Percentiles rank a stretch among this genome's conserved stretches.
These are phyloP conservation scores for Hylia prasina DNA, from an alignment of 2,113 vertebrate genomes.

Conservation along the genomic window DNA sequence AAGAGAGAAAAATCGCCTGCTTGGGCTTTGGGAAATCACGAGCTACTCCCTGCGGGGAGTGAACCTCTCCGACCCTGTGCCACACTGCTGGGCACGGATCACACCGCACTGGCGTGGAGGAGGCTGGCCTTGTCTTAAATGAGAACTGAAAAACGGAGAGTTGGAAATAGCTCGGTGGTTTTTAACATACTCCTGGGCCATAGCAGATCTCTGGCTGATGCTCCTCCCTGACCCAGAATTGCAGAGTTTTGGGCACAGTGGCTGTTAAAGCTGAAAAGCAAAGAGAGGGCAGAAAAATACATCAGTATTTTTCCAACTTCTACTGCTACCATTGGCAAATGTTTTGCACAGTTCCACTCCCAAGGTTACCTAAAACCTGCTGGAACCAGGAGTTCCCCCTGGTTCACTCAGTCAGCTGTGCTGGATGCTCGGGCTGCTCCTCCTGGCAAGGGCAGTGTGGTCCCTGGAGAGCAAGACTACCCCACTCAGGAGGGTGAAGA, in stretches of 20 bases:
- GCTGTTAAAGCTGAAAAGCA: not conserved
- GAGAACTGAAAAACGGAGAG: not conserved
- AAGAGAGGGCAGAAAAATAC: not conserved
- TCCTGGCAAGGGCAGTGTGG: fast-evolving
- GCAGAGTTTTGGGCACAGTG: not conserved
- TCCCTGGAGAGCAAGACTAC: not conserved
- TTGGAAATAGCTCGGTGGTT: not conserved
- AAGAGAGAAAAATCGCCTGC: not conserved
- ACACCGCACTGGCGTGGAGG: not conserved
- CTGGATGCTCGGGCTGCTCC: fast-evolving
- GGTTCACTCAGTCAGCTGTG: not conserved
- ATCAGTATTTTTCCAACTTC: not conserved
- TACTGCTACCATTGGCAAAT: not conserved
- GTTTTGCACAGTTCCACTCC: not conserved
- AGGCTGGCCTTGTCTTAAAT: not conserved
- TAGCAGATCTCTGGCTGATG: not conserved
- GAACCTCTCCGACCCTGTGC: slow-evolving; percentile 1
- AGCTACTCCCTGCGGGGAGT: not conserved
- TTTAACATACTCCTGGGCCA: not conserved
- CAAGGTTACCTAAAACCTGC: not conserved
- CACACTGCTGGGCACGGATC: not conserved
- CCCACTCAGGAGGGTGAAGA: not conserved
- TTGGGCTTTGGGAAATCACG: not conserved
- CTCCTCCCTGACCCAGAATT: not conserved
- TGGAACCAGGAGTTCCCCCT: not conserved